Evolutionary conservation across 2,888 invertebrate genomes (phyloP).

Genomic region (Latheticus oryzae): DNA sequence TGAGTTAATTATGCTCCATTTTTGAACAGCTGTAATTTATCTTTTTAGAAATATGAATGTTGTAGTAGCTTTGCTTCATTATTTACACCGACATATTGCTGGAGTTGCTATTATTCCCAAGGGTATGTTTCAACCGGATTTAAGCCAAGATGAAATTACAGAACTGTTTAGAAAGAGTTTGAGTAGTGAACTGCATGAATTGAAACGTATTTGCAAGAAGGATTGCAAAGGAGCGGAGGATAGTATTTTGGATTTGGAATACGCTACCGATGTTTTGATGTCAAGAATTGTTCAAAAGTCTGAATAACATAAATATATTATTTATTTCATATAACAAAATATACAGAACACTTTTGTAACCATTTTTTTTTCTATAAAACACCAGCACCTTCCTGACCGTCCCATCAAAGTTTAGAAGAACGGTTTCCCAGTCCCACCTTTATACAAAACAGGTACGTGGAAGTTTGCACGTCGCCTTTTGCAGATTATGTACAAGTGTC

Average conservation of each 20-base stretch:
- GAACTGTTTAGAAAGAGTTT: not conserved
- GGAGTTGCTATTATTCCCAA: slow-evolving; percentile 53
- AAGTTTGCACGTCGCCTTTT: slow-evolving; percentile 53
- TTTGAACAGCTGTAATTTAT: not conserved
- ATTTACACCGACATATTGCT: slow-evolving; percentile 64
- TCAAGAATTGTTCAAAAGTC: not conserved
- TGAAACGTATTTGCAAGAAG: slow-evolving; percentile 1
- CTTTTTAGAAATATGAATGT: slow-evolving; percentile 64
- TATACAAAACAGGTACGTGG: slow-evolving; percentile 60
- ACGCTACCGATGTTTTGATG: slow-evolving; percentile 1
- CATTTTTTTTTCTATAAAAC: slow-evolving; percentile 11
- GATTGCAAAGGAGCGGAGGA: not conserved
- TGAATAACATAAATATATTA: slow-evolving; percentile 31
- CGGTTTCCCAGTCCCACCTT: slow-evolving; percentile 44
- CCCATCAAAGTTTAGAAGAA: slow-evolving; percentile 28
- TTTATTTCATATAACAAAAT: slow-evolving; percentile 24
- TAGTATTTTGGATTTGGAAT: slow-evolving; percentile 1
- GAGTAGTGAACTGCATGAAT: not conserved
- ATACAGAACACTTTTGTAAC: slow-evolving; percentile 13
- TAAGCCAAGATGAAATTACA: not conserved
- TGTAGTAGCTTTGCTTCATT: slow-evolving; percentile 64
- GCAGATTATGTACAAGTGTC: slow-evolving; percentile 30
- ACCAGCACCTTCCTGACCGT: slow-evolving; percentile 36
- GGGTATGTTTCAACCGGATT: slow-evolving; percentile 39
- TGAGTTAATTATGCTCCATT: slow-evolving; percentile 4